phyloP scores from a whole-genome alignment of 2,797 vertebrate species.

The Acrossocheilus fasciatus region DNA sequence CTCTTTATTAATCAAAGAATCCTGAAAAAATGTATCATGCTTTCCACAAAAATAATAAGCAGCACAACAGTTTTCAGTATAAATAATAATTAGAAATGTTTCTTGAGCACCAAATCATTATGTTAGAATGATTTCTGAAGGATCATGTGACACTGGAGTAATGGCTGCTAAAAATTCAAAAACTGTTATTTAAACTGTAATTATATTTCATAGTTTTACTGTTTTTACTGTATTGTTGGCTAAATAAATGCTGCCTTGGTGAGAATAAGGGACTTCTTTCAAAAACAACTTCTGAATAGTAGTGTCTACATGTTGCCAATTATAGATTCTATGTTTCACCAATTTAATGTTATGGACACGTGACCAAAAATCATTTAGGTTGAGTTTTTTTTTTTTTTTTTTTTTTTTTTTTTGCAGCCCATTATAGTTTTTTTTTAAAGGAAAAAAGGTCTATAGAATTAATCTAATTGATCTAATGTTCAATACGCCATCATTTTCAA shows the following conservation, averaged over 20 bases:
- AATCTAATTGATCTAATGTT: background rate
- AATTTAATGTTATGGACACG: no score
- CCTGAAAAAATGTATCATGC: no score
- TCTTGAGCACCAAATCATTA: background rate
- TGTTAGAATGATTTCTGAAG: background rate
- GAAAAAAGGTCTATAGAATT: background rate
- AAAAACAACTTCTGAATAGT: background rate
- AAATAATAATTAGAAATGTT: background rate
- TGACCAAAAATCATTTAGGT: background rate
- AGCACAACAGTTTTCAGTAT: background rate
- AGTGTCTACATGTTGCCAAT: no score
- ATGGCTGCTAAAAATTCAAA: background rate
- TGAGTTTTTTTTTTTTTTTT: background rate
- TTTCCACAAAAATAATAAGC: background rate
- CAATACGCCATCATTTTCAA: background rate
- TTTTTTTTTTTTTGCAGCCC: background rate
- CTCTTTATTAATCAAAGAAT: no score
- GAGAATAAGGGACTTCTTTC: background rate
- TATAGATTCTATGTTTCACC: no score
- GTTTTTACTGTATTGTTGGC: no score
- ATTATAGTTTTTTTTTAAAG: no score
- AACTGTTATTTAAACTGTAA: background rate
- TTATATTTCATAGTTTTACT: background rate
- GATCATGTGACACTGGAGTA: background rate
- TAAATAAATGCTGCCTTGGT: background rate